phyloP scores from a whole-genome alignment of 2,113 vertebrate species.

The Elgaria multicarinata region DNA sequence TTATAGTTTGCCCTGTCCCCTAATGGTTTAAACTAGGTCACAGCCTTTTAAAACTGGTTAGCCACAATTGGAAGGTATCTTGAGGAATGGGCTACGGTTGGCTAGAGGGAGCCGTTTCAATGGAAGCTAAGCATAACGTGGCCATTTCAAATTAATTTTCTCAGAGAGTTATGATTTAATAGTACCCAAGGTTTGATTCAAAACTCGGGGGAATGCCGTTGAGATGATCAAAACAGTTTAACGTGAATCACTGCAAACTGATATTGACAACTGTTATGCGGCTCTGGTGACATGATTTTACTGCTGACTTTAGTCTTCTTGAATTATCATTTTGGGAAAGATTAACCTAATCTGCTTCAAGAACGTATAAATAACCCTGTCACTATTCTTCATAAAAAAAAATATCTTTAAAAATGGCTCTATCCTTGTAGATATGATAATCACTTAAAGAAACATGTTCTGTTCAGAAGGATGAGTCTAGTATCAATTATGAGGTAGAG shows the following conservation, averaged over 20 bases:
- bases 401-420: conserved; percentile 18
- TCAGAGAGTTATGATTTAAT: conserved; percentile 18
- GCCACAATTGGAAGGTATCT: neutral
- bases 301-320: conserved; percentile 39
- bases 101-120: conserved; percentile 2
- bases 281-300: conserved; percentile 31
- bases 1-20: neutral
- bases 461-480: neutral
- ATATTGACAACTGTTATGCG: conserved; percentile 38
- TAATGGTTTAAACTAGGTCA: neutral
- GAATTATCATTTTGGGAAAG: conserved; percentile 43
- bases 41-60: neutral
- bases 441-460: neutral
- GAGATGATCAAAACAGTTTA: conserved; percentile 40
- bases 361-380: conserved; percentile 36
- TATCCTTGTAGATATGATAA: conserved; percentile 8
- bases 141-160: conserved; percentile 2
- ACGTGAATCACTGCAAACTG: conserved; percentile 34
- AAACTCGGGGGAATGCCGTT: conserved; percentile 9
- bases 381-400: conserved; percentile 31
- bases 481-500: neutral
- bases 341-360: conserved; percentile 43
- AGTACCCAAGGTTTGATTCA: neutral
- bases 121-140: neutral
- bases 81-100: neutral